These are phyloP conservation scores for Lethrus apterus DNA, from an alignment of 1,140 invertebrate genomes.

Conservation along the genomic window DNA sequence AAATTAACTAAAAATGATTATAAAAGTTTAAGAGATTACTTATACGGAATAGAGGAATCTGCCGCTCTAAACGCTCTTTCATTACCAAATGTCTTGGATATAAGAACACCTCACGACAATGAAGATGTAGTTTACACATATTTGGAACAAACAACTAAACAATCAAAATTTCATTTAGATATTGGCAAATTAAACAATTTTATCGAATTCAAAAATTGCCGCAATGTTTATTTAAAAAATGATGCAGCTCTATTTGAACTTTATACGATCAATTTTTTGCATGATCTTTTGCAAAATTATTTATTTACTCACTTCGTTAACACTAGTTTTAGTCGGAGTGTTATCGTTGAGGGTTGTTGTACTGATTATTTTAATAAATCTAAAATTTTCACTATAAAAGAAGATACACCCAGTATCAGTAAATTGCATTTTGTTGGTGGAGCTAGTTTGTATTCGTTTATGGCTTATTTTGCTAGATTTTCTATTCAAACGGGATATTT, in stretches of 20 bases:
- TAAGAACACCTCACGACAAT: conserved; percentile 46
- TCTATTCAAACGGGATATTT: conserved; percentile 46
- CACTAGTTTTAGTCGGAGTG: conserved; percentile 58
- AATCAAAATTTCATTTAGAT: conserved; percentile 47
- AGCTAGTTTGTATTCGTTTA: conserved; percentile 53
- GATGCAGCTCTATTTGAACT: conserved; percentile 59
- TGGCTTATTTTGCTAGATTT: conserved; percentile 57
- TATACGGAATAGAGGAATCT: conserved; percentile 55
- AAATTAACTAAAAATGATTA: conserved; percentile 52
- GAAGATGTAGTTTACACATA: conserved; percentile 43
- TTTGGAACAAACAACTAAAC: conserved; percentile 33
- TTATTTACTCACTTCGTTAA: conserved; percentile 52
- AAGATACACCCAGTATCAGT: conserved; percentile 41
- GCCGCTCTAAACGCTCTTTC: conserved; percentile 49
- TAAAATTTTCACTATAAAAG: conserved; percentile 49
- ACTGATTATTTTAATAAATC: conserved; percentile 47
- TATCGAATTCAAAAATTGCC: conserved; percentile 51
- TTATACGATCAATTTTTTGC: conserved; percentile 48
- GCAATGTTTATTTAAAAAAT: conserved; percentile 54
- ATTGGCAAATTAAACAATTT: conserved; percentile 47
- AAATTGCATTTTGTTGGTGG: conserved; percentile 59
- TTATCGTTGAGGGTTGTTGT: conserved; percentile 60
- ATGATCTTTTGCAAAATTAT: conserved; percentile 41
- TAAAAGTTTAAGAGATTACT: conserved; percentile 46
- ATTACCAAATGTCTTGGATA: conserved; percentile 59